These are phyloP conservation scores for Pseudopodoces humilis DNA, from an alignment of 2,113 vertebrate genomes.

Conservation along the genomic window DNA sequence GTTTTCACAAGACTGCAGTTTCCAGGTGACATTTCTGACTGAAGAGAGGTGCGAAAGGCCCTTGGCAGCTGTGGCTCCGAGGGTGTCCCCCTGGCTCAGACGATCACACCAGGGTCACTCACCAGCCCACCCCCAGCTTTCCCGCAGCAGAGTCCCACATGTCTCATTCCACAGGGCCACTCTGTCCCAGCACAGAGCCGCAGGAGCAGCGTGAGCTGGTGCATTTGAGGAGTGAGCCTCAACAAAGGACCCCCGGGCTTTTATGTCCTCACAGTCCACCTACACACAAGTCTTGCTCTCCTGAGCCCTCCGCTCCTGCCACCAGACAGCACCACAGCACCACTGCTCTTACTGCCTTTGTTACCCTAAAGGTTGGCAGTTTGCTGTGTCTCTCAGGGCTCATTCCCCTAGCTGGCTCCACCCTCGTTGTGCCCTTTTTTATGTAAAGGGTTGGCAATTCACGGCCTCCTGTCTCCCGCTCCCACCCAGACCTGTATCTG, in stretches of 20 bases:
- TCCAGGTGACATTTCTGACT: accelerated
- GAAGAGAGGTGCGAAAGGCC: neutral
- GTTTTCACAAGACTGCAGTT: neutral
- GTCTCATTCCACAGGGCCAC: too few relatives aligned
- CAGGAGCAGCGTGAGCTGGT: too few relatives aligned
- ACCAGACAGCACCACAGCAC: too few relatives aligned
- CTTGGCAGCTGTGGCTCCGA: accelerated
- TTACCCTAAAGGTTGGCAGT: accelerated
- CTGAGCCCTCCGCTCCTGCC: accelerated
- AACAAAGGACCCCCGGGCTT: accelerated
- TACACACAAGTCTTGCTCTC: accelerated
- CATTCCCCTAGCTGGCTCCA: neutral
- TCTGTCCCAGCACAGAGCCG: accelerated
- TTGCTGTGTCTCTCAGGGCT: too few relatives aligned
- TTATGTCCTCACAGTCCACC: too few relatives aligned
- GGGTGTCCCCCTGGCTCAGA: accelerated
- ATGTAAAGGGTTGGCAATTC: neutral
- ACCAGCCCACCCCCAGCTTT: accelerated
- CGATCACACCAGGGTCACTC: neutral
- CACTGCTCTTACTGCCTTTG: accelerated
- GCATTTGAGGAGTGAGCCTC: accelerated
- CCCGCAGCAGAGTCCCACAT: neutral
- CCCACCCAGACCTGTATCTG: neutral
- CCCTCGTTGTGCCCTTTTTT: neutral
- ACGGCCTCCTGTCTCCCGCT: neutral